Evolutionary conservation across 23 tunicate genomes (phyloP).

Genomic region (Styela plicata): DNA sequence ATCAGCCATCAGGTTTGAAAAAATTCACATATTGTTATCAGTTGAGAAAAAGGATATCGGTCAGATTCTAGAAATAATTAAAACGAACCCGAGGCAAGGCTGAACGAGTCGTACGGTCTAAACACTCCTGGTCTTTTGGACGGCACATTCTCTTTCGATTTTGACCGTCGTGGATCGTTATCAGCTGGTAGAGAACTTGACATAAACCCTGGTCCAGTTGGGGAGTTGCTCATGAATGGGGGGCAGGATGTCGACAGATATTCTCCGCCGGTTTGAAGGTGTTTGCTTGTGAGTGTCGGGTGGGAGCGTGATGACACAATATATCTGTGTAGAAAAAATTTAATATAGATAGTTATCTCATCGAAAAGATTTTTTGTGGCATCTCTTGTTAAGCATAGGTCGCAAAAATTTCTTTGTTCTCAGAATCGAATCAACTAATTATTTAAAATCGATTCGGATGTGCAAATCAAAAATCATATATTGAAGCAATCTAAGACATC

Average conservation of each 20-base stretch:
- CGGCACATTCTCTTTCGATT: not conserved
- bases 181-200: conserved; percentile 56
- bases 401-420: no score
- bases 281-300: not conserved
- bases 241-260: conserved; percentile 76
- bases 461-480: no score
- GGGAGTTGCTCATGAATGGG: conserved; percentile 9
- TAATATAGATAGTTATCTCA: no score
- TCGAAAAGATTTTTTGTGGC: no score
- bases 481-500: no score
- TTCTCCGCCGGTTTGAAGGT: conserved; percentile 18
- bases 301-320: conserved; percentile 56
- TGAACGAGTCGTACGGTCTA: conserved; percentile 48
- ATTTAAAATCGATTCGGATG: no score
- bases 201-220: conserved; percentile 27
- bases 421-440: no score
- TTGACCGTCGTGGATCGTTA: not conserved
- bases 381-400: no score
- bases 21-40: no score
- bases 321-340: no score
- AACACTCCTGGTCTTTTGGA: conserved; percentile 30
- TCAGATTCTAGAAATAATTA: not conserved
- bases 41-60: no score
- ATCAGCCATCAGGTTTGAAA: no score
- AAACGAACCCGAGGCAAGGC: conserved; percentile 22